These are phyloP conservation scores for Propithecus coquereli DNA, from an alignment of 2,113 vertebrate genomes.

Conservation along the genomic window DNA sequence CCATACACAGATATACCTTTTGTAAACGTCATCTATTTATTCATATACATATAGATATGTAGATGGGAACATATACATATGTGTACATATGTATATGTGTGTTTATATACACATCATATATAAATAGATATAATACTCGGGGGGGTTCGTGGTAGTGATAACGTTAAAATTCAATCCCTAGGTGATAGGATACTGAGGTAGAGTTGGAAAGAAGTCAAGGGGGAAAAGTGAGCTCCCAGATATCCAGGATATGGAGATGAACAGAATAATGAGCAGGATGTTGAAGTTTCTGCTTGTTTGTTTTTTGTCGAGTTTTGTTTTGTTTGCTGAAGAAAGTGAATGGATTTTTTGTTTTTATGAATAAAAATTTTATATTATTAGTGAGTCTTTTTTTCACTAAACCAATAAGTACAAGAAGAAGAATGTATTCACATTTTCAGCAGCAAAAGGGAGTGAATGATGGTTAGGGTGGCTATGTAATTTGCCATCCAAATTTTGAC, in stretches of 20 bases:
- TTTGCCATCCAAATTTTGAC: background rate
- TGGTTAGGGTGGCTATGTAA: too few species aligned
- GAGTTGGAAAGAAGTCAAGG: background rate
- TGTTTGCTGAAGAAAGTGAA: background rate
- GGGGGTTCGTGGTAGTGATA: background rate
- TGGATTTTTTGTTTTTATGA: background rate
- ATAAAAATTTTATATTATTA: background rate
- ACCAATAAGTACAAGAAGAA: background rate
- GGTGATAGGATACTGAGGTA: background rate
- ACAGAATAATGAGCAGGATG: too few species aligned
- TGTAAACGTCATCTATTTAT: background rate
- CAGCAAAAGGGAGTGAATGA: background rate
- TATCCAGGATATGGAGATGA: background rate
- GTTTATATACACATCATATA: background rate
- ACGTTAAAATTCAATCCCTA: too few species aligned
- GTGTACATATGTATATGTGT: background rate
- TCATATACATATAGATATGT: background rate
- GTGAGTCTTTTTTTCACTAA: background rate
- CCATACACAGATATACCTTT: background rate
- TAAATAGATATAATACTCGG: background rate
- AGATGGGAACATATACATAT: background rate
- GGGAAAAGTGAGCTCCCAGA: rapidly evolving
- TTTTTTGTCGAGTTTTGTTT: background rate
- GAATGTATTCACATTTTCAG: background rate
- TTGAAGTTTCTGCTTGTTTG: background rate